Evolutionary conservation across 2,888 invertebrate species (phyloP).

Genomic region (Lasioglossum vierecki): DNA sequence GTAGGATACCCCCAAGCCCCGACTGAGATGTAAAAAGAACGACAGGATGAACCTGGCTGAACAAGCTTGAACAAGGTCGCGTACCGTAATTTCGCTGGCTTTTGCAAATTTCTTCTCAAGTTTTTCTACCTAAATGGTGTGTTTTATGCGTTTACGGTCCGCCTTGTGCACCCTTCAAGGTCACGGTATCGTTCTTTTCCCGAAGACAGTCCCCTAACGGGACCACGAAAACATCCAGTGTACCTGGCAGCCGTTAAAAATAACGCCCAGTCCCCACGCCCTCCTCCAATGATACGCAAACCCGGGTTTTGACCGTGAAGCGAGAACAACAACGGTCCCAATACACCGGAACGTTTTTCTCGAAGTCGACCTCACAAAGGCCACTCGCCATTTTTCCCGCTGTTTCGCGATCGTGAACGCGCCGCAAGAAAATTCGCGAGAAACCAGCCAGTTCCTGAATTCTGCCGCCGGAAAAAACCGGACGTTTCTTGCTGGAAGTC

Average conservation of each 20-base stretch:
- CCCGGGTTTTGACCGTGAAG: slow-evolving; percentile 13
- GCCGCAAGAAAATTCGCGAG: slow-evolving; percentile 36
- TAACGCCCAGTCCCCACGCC: slow-evolving; percentile 15
- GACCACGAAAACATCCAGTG: slow-evolving; percentile 63
- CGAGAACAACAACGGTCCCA: slow-evolving; percentile 14
- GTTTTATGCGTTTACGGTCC: slow-evolving; percentile 75
- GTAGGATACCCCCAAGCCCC: slow-evolving; percentile 19
- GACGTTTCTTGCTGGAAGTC: slow-evolving; percentile 63
- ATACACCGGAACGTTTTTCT: not conserved
- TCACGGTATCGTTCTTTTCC: slow-evolving; percentile 54
- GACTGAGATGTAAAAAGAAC: slow-evolving; percentile 11
- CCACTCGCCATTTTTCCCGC: slow-evolving; percentile 18
- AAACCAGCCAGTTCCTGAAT: slow-evolving; percentile 33
- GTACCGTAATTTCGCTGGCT: slow-evolving; percentile 69
- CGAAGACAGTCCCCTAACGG: slow-evolving; percentile 65
- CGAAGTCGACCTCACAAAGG: slow-evolving; percentile 25
- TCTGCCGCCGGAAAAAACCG: slow-evolving; percentile 36
- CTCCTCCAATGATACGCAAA: slow-evolving; percentile 24
- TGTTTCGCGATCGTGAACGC: slow-evolving; percentile 38
- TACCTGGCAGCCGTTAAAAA: slow-evolving; percentile 63
- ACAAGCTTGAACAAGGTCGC: too few relatives aligned
- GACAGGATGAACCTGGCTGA: not conserved
- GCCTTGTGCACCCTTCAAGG: slow-evolving; percentile 62
- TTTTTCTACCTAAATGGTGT: slow-evolving; percentile 43
- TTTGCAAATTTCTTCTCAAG: slow-evolving; percentile 64